phyloP scores from a whole-genome alignment of 2,888 invertebrate genomes.

The Pristionchus fissidentatus region DNA sequence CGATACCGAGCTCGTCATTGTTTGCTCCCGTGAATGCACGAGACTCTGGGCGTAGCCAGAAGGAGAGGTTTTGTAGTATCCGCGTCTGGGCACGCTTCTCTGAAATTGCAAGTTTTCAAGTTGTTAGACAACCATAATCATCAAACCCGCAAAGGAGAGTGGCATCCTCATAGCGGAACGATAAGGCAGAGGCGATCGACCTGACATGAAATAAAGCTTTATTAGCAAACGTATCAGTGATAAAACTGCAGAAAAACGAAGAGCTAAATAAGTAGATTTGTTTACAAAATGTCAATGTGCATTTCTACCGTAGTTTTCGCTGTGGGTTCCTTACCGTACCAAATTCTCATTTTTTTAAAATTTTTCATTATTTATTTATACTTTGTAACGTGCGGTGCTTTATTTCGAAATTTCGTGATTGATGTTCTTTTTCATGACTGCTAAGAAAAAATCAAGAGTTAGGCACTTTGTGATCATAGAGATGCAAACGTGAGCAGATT shows the following conservation, averaged over 20 bases:
- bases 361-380: not conserved
- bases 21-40: not conserved
- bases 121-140: not conserved
- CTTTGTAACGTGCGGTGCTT: not conserved
- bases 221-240: too few species aligned
- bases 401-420: not conserved
- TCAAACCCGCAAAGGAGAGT: not conserved
- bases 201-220: not conserved
- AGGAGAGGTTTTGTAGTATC: not conserved
- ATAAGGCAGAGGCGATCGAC: not conserved
- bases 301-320: not conserved
- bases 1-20: not conserved
- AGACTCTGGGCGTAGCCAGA: conserved; percentile 22
- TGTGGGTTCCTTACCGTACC: not conserved
- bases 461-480: too few species aligned
- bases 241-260: not conserved
- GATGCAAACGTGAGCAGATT: too few species aligned
- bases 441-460: too few species aligned
- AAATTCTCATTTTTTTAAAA: not conserved
- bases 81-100: conserved; percentile 1
- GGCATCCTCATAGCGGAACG: not conserved
- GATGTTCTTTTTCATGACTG: too few species aligned
- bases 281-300: not conserved
- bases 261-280: not conserved
- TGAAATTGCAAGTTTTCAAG: not conserved